Conservation (phyloP, 2,888 invertebrate genomes). For the Agriotes lineatus region DNA sequence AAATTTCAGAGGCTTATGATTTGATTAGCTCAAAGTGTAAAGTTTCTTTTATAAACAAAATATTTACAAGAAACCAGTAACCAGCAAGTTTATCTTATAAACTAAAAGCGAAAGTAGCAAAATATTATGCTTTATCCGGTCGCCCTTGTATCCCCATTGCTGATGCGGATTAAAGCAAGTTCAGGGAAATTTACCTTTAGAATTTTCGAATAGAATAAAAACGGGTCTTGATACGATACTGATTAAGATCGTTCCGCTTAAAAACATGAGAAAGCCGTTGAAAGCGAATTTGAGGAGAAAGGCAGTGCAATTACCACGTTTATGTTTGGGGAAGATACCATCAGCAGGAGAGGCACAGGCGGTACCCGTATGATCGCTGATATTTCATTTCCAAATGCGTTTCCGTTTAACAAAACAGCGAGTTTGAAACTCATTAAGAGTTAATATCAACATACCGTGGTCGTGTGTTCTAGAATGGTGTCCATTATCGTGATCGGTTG, state of each 20-base stretch:
- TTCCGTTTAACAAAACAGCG: constrained; percentile 8
- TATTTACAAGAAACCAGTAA: too few relatives aligned
- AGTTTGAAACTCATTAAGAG: constrained; percentile 17
- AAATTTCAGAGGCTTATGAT: too few relatives aligned
- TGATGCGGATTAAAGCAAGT: too few relatives aligned
- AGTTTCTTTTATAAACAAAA: too few relatives aligned
- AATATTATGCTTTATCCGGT: too few relatives aligned
- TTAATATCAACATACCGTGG: constrained; percentile 45
- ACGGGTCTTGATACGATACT: too few relatives aligned
- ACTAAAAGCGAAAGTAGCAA: too few relatives aligned
- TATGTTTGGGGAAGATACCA: constrained; percentile 9
- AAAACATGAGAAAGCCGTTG: not conserved
- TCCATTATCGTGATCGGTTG: constrained; percentile 64
- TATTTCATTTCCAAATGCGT: not conserved
- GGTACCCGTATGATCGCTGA: constrained; percentile 4
- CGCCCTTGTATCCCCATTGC: too few relatives aligned
- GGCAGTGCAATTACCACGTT: not conserved
- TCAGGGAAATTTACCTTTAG: too few relatives aligned
- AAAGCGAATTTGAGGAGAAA: not conserved
- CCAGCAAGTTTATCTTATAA: too few relatives aligned
- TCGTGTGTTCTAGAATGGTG: constrained; percentile 52
- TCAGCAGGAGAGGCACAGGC: not conserved
- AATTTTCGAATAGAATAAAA: too few relatives aligned
- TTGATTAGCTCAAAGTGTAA: too few relatives aligned
- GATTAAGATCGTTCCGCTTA: not conserved